Evolutionary conservation across 2,113 vertebrate genomes (phyloP), one percentile per base, ranked within the genome.

Genomic region (Peromyscus maniculatus): DNA sequence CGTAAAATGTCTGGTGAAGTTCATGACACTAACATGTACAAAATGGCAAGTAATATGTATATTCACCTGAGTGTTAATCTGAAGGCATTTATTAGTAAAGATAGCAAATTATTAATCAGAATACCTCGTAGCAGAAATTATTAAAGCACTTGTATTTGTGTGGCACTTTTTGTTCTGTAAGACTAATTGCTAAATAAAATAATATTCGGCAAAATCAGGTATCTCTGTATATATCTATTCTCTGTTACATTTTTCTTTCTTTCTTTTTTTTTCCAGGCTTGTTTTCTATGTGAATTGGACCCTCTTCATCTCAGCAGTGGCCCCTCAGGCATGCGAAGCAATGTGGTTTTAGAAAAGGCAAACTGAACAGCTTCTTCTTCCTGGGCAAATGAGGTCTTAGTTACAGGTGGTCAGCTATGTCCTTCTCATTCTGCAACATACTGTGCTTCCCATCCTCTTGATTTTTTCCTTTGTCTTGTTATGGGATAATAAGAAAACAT

Each of bases 311-410:
- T 97, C 46, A 69, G 62, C 78, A 95, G 49, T 94, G 89, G 28
- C 69, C 66, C 74, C 46, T 89, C 33, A 96, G 83, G 79, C 95
- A 88, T 75, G 46, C 43, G 91, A 94, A 96, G 10, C 46, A 55
- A 89, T 28, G 26, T 7, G 71, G 67, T 66, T 89, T 79, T 90
- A 49, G 66, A 7, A 67, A 72, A 67, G 46, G 43, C 36, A 57
- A 71, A 66, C 2, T 77, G 67, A 91, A 83, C 84, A 92, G 80
- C 22, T 93, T 93, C 43, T 86, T 43, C 46, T 87, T 59, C 71
- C 17, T 9, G 77, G 71, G 39, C 94, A 87, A 71, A 80, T 89
- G 77, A 89, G 39, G 28, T 59, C 91, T 96, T 91, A 71, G 86
- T 89, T 91, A 94, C 87, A 97, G 74, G 82, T 93, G 91, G 89